Conservation (phyloP, 1,140 invertebrate species). For the Eumeta japonica region DNA sequence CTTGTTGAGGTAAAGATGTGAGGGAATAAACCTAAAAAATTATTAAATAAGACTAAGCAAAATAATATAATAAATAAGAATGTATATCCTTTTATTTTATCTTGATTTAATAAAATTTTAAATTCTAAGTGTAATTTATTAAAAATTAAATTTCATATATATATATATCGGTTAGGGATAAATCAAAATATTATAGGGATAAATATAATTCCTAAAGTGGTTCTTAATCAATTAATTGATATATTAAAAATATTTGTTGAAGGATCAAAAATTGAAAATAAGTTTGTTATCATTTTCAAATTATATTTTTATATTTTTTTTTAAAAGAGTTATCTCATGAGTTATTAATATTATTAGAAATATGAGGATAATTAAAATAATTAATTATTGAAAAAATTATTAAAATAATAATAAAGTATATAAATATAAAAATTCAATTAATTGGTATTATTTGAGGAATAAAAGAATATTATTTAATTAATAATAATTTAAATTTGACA, state of each 20-base stretch:
- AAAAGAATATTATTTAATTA: slow-evolving; percentile 56
- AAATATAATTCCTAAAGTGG: slow-evolving; percentile 47
- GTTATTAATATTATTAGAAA: slow-evolving; percentile 29
- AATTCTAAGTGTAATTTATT: slow-evolving; percentile 53
- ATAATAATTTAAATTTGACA: slow-evolving; percentile 62
- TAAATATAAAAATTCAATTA: slow-evolving; percentile 54
- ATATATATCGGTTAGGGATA: slow-evolving; percentile 46
- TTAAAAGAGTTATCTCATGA: slow-evolving; percentile 23
- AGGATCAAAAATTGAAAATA: slow-evolving; percentile 60
- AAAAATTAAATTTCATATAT: slow-evolving; percentile 47
- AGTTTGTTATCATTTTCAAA: slow-evolving; percentile 60
- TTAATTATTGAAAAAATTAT: slow-evolving; percentile 52
- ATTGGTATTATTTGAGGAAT: slow-evolving; percentile 58
- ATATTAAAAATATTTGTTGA: slow-evolving; percentile 41
- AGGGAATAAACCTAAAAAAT: slow-evolving; percentile 65
- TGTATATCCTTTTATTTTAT: slow-evolving; percentile 41
- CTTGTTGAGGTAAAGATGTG: slow-evolving; percentile 67
- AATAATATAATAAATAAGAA: slow-evolving; percentile 59
- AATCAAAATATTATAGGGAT: slow-evolving; percentile 51
- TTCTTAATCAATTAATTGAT: slow-evolving; percentile 59
- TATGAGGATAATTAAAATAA: no score
- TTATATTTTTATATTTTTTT: slow-evolving; percentile 37
- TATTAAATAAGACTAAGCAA: slow-evolving; percentile 60
- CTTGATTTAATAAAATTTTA: slow-evolving; percentile 48
- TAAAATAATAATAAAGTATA: slow-evolving; percentile 51